A percentile compares a stretch with the other conserved stretches of the same genome.
Conservation (phyloP, 1,140 invertebrate genomes). For the Calliopsis andreniformis region DNA sequence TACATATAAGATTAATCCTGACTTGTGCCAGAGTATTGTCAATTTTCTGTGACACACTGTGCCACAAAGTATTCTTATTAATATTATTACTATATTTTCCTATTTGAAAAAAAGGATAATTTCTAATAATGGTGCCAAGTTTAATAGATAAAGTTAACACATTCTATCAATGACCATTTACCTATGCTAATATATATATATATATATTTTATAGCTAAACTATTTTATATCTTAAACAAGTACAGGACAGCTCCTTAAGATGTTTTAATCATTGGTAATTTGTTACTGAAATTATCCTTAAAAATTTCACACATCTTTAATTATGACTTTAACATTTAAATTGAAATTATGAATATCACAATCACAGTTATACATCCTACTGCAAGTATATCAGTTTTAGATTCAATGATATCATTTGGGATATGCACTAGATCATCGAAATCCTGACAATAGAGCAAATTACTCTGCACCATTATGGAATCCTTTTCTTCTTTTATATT, state of each 20-base stretch:
- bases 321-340: not conserved
- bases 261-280: not conserved
- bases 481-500: not conserved
- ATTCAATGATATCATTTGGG: constrained; percentile 11
- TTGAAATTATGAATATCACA: constrained; percentile 12
- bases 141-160: not conserved
- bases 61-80: constrained; percentile 20
- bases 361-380: not conserved
- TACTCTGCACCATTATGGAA: constrained; percentile 10
- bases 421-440: constrained; percentile 18
- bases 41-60: constrained; percentile 39
- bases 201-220: not conserved
- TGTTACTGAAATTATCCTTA: not conserved
- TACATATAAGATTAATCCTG: constrained; percentile 49
- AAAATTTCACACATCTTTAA: not conserved
- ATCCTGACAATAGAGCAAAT: not conserved
- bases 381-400: constrained; percentile 2
- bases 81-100: constrained; percentile 9
- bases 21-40: constrained; percentile 65
- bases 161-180: not conserved
- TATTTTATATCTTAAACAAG: constrained; percentile 13
- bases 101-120: constrained; percentile 5
- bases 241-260: not conserved
- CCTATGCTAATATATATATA: not conserved
- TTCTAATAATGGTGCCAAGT: constrained; percentile 7